These are phyloP conservation scores for Emmelina monodactyla DNA, from an alignment of 2,888 invertebrate genomes.

Conservation along the genomic window DNA sequence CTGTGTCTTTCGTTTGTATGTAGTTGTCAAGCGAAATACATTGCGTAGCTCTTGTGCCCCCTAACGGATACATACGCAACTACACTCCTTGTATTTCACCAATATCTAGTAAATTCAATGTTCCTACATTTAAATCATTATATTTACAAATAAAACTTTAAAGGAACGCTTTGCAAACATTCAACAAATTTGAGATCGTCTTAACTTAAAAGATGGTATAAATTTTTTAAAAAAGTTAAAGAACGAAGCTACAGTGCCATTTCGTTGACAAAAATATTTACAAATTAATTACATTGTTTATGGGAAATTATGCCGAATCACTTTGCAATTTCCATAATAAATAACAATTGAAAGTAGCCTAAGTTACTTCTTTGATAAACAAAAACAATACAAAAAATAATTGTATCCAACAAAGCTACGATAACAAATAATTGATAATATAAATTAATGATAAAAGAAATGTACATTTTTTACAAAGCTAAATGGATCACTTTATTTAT, in stretches of 20 bases:
- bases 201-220: conserved; percentile 64
- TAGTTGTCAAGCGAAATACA: too few relatives aligned
- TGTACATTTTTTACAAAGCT: conserved; percentile 63
- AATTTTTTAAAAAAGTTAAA: conserved; percentile 50
- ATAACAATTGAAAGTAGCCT: conserved; percentile 66
- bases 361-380: conserved; percentile 63
- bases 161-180: conserved; percentile 67
- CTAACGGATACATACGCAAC: too few relatives aligned
- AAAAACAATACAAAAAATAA: conserved; percentile 63
- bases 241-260: conserved; percentile 52
- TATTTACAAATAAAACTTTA: conserved; percentile 67
- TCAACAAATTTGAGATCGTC: conserved; percentile 67
- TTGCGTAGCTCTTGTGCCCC: too few relatives aligned
- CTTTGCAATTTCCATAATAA: conserved; percentile 60
- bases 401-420: conserved; percentile 65
- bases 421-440: conserved; percentile 60
- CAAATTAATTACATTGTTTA: conserved; percentile 37
- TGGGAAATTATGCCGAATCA: conserved; percentile 49
- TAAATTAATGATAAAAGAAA: conserved; percentile 63
- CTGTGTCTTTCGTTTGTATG: conserved; percentile 46
- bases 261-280: conserved; percentile 50
- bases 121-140: conserved; percentile 51
- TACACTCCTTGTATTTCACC: conserved; percentile 42
- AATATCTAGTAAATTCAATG: conserved; percentile 60
- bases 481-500: conserved; percentile 51